A percentile compares a stretch with the other conserved stretches of the same genome.
phyloP scores from a whole-genome alignment of 1,140 invertebrate genomes.

The Drosophila nannoptera region DNA sequence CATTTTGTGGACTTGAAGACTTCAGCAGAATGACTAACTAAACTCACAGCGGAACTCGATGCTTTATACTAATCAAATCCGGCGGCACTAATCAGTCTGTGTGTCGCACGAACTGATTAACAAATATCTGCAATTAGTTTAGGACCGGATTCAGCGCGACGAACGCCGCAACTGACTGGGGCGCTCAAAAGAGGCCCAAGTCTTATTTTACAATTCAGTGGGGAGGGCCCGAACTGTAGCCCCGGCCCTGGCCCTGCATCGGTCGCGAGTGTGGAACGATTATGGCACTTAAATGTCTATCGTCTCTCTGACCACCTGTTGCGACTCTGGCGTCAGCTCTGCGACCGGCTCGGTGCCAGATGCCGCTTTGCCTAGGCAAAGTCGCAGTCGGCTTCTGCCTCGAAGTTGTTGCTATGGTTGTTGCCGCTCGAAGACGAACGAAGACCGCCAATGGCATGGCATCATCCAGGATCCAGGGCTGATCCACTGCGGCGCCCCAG shows the following conservation, averaged over 20 bases:
- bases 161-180: not conserved
- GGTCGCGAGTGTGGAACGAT: not conserved
- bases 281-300: constrained; percentile 26
- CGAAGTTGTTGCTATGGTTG: constrained; percentile 93
- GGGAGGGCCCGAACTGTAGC: no score
- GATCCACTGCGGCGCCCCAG: constrained; percentile 44
- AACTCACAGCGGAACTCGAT: constrained; percentile 3
- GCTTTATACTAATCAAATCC: constrained; percentile 41
- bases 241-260: no score
- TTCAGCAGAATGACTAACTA: constrained; percentile 39
- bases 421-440: constrained; percentile 92
- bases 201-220: not conserved
- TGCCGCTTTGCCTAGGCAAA: constrained; percentile 80
- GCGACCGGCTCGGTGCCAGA: constrained; percentile 26
- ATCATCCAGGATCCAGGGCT: no score
- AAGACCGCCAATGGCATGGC: no score
- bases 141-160: not conserved
- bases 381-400: constrained; percentile 87
- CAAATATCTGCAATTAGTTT: constrained; percentile 46
- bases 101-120: constrained; percentile 52
- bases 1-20: constrained; percentile 31
- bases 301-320: not conserved
- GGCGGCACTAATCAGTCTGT: constrained; percentile 12
- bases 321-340: constrained; percentile 30
- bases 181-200: not conserved